Conservation (phyloP, 2,888 invertebrate genomes). For the Drosophila borborema region DNA sequence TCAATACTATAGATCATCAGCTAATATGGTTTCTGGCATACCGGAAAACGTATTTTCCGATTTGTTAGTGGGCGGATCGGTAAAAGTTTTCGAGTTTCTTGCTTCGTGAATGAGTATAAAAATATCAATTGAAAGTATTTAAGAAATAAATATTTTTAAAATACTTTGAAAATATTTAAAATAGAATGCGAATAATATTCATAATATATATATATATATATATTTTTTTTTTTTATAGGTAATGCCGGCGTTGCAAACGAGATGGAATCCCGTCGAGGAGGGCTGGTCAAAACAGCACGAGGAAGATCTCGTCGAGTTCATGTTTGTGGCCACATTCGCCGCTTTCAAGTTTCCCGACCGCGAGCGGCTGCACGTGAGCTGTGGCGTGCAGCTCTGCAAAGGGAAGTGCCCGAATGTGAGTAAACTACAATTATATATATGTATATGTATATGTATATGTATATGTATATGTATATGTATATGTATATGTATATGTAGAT, state of each 20-base stretch:
- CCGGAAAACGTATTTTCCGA: no score
- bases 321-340: conserved; percentile 88
- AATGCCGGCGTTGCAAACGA: conserved; percentile 84
- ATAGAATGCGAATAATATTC: no score
- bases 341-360: conserved; percentile 94
- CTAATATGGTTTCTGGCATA: no score
- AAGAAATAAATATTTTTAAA: no score
- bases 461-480: not conserved
- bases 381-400: conserved; percentile 91
- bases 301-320: conserved; percentile 84
- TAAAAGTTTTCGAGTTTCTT: no score
- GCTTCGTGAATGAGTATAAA: no score
- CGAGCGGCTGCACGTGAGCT: conserved; percentile 91
- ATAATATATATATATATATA: no score
- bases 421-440: conserved; percentile 31
- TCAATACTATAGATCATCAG: no score
- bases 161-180: no score
- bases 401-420: conserved; percentile 89
- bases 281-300: conserved; percentile 85
- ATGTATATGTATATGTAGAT: not conserved
- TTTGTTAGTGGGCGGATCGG: no score
- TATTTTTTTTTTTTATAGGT: conserved; percentile 73
- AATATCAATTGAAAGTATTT: no score
- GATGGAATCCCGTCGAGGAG: conserved; percentile 83
- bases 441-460: not conserved